These are phyloP conservation scores for Paramuricea clavata DNA, from an alignment of 92 coral and sea anemone genomes.

Conservation along the genomic window DNA sequence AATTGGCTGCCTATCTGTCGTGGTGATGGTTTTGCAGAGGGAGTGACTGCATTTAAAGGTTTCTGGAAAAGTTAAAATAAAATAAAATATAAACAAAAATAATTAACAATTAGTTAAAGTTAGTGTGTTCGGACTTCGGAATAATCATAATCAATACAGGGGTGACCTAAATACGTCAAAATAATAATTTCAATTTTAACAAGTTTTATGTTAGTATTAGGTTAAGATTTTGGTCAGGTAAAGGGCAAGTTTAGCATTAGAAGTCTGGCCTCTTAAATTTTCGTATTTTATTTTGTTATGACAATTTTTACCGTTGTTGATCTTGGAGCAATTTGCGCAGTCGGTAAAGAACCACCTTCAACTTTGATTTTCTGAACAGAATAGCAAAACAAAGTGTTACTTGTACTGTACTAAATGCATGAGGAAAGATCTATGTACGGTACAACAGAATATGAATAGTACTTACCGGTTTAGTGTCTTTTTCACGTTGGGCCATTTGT, in stretches of 20 bases:
- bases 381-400: neutral
- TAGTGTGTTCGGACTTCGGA: no score
- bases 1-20: slow-evolving; percentile 7
- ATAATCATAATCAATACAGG: no score
- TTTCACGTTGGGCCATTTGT: neutral
- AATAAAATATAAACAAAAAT: neutral
- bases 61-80: slow-evolving; percentile 6
- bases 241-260: no score
- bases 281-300: no score
- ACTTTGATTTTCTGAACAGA: slow-evolving; percentile 5
- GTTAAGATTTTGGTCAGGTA: no score
- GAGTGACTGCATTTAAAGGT: slow-evolving; percentile 4
- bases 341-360: slow-evolving; percentile 7
- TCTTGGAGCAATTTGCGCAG: slow-evolving; percentile 39
- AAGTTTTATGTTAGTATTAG: no score
- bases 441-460: neutral
- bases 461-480: slow-evolving; percentile 1
- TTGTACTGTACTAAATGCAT: no score
- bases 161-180: no score
- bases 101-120: no score
- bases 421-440: neutral
- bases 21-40: slow-evolving; percentile 15
- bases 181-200: no score
- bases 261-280: no score
- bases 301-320: slow-evolving; percentile 25